A percentile compares a stretch with the other conserved stretches of the same genome.
Evolutionary conservation across 2,888 invertebrate species (phyloP).

Genomic region (Bellardia bayeri): DNA sequence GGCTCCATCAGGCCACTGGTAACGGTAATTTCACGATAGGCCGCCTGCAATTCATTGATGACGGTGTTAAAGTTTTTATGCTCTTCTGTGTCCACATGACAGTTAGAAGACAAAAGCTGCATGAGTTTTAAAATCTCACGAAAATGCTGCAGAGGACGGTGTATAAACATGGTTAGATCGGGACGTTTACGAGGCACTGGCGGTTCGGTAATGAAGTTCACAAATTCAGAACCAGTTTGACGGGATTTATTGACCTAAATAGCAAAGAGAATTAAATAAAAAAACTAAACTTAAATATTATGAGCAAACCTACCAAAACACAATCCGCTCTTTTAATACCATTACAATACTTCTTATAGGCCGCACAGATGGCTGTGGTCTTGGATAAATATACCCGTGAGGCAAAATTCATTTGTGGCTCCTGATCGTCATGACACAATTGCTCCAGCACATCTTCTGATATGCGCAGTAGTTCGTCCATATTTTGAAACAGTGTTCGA

Average conservation of each 20-base stretch:
- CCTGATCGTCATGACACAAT: constrained; percentile 90
- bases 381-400: constrained; percentile 90
- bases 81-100: constrained; percentile 84
- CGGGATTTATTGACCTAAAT: constrained; percentile 88
- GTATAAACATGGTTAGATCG: constrained; percentile 93
- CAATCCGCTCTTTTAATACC: constrained; percentile 94
- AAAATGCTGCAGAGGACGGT: constrained; percentile 93
- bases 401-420: constrained; percentile 88
- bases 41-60: constrained; percentile 85
- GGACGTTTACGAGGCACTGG: constrained; percentile 92
- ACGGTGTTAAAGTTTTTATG: constrained; percentile 83
- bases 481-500: constrained; percentile 92
- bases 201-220: constrained; percentile 91
- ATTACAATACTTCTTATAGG: constrained; percentile 92
- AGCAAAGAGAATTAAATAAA: neutral
- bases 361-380: constrained; percentile 89
- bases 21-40: constrained; percentile 92
- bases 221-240: constrained; percentile 91
- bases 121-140: constrained; percentile 87
- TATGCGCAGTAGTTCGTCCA: constrained; percentile 90
- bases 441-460: constrained; percentile 93
- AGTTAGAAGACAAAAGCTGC: constrained; percentile 85
- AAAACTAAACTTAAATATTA: neutral
- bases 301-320: constrained; percentile 86
- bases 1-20: constrained; percentile 94